Evolutionary conservation across 1,140 invertebrate genomes (phyloP), one percentile per base, ranked within the genome.

Genomic region (Zophobas atratus): DNA sequence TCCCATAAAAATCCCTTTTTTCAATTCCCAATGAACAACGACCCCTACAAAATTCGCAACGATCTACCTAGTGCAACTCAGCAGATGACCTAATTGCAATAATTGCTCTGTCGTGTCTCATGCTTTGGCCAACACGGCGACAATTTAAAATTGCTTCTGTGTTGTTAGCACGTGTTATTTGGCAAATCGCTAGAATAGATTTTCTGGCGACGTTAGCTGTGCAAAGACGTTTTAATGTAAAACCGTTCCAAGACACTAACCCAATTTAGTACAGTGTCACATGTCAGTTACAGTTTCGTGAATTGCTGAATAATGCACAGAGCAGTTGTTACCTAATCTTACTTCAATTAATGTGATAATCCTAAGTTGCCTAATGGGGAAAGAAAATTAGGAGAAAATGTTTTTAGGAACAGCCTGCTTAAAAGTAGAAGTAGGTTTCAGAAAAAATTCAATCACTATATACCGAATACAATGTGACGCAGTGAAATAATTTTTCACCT

Each of bases 11-110:
- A 20, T 20, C 20, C 20, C 20, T 20, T 20, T 20, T 20, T 20
- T 20, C 20, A 46, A 46, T 46, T 4, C 43, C 3, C 43, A 46
- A 46, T 46, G 43, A 46, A 46, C 43, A 20, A 51, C 20, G 20
- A 51, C 2, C n/a, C 5, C 38, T 67, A 67, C 60, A 67, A 67
- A 67, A 67, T 46, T 8, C 20, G 60, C 39, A 38, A 67, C 57
- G 57, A 38, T 63, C 35, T 63, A 63, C 60, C 60, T 43, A 67
- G 39, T 67, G 60, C 60, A 67, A 67, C 36, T 67, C 60, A 67
- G 39, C 71, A 53, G 51, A 73, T 55, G 71, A 73, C 71, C 71
- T 55, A 41, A 73, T 73, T 73, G 71, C 71, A 73, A 57, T 73
- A 73, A 73, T 73, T 48, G 49, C 49, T 71, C 67, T 55, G 36